Evolutionary conservation across 2,888 invertebrate genomes (phyloP).

Genomic region (Drosophila basisetae): DNA sequence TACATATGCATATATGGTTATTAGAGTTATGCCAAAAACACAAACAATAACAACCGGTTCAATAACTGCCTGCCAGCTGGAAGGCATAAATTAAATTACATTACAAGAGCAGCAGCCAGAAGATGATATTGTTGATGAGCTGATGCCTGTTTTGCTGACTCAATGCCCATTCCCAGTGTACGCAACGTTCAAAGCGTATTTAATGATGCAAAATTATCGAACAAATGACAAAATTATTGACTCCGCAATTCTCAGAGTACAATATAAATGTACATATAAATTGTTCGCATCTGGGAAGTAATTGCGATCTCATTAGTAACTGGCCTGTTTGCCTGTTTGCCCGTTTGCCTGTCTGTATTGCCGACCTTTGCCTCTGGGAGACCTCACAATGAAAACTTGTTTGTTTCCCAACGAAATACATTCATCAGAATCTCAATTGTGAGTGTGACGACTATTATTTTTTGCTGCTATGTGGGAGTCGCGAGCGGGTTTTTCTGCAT

Average conservation of each 20-base stretch:
- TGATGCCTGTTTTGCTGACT: constrained; percentile 29
- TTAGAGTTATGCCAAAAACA: constrained; percentile 32
- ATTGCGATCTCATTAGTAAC: constrained; percentile 49
- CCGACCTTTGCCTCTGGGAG: constrained; percentile 47
- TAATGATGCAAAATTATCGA: constrained; percentile 49
- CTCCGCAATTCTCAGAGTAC: constrained; percentile 21
- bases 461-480: constrained; percentile 49
- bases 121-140: constrained; percentile 28
- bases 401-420: constrained; percentile 42
- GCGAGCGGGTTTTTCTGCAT: constrained; percentile 1
- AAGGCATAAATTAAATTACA: constrained; percentile 70
- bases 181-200: constrained; percentile 43
- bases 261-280: constrained; percentile 6
- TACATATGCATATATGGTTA: neutral
- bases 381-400: constrained; percentile 54
- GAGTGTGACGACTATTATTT: constrained; percentile 8
- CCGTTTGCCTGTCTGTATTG: constrained; percentile 4
- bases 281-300: constrained; percentile 31
- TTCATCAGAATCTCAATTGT: constrained; percentile 32
- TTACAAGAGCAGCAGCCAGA: constrained; percentile 64
- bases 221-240: constrained; percentile 38
- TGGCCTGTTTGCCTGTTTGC: constrained; percentile 27
- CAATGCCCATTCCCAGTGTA: constrained; percentile 19
- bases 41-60: constrained; percentile 64
- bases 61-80: constrained; percentile 71